Conservation (phyloP, 2,113 vertebrate genomes). For the Rutilus rutilus region DNA sequence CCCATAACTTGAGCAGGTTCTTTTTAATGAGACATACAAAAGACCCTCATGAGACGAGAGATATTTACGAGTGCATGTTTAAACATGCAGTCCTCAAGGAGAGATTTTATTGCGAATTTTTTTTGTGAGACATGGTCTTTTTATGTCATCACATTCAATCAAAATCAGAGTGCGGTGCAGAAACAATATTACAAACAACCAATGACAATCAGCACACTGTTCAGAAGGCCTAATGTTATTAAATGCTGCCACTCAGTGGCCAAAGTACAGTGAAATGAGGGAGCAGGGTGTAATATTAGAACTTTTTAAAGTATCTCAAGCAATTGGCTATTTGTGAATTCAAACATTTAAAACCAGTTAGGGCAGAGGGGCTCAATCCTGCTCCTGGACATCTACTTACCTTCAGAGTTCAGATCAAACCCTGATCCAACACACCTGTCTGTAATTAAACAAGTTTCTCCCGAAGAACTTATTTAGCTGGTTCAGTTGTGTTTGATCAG, state of each 20-base stretch:
- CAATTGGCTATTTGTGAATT: background rate
- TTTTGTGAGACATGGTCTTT: background rate
- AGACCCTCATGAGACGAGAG: background rate
- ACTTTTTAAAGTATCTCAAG: background rate
- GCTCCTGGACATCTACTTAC: no score
- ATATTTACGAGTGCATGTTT: background rate
- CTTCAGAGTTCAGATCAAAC: no score
- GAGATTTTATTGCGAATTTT: background rate
- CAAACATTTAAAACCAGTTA: background rate
- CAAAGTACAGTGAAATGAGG: background rate
- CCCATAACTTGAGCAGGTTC: background rate
- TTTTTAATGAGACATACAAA: background rate
- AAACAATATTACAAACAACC: background rate
- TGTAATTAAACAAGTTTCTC: no score
- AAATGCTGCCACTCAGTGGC: constrained; percentile 34
- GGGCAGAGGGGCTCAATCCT: no score
- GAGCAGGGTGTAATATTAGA: background rate
- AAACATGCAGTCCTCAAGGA: background rate
- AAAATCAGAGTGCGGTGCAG: background rate
- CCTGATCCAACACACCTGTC: no score
- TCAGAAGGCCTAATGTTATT: background rate
- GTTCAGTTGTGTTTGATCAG: no score
- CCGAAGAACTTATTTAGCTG: no score
- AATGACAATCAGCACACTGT: background rate
- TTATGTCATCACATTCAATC: background rate